A percentile compares a stretch with the other conserved stretches of the same genome.
Conservation (phyloP, 2,888 invertebrate species). For the Agrilus cyanescens region DNA sequence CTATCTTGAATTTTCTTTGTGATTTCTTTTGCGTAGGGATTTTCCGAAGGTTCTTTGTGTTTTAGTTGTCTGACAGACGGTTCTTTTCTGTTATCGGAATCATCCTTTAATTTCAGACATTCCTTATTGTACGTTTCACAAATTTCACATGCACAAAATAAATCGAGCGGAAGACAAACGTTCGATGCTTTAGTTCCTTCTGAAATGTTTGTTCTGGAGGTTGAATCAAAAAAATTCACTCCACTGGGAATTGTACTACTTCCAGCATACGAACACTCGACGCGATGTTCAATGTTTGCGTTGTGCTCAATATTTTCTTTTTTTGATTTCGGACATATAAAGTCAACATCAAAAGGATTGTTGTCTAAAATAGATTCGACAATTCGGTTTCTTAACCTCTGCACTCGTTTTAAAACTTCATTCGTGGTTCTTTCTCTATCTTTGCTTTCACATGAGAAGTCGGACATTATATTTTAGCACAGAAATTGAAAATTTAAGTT, state of each 20-base stretch:
- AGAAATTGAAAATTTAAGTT: not conserved
- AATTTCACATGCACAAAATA: conserved; percentile 26
- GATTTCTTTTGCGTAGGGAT: conserved; percentile 10
- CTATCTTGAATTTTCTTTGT: conserved; percentile 14
- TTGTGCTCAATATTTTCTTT: conserved; percentile 5
- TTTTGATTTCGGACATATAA: conserved; percentile 17
- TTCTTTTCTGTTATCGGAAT: not conserved
- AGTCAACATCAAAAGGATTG: conserved; percentile 28
- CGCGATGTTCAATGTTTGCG: not conserved
- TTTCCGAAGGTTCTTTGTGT: conserved; percentile 1
- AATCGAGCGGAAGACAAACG: too few species aligned
- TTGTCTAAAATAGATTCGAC: conserved; percentile 32
- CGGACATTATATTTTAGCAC: not conserved
- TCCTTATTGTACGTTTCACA: conserved; percentile 26
- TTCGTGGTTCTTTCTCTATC: conserved; percentile 17
- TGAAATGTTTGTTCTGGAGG: too few species aligned
- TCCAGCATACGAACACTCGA: conserved; percentile 1
- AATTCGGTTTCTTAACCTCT: conserved; percentile 31
- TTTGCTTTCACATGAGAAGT: conserved; percentile 4
- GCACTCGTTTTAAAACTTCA: conserved; percentile 27
- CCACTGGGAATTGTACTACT: not conserved
- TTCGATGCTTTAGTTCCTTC: too few species aligned
- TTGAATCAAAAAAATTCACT: not conserved
- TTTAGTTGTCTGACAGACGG: not conserved
- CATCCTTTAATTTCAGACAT: not conserved